phyloP scores from a whole-genome alignment of 30 jellyfish, hydroid and myxozoan genomes.

The Hydractinia echinata region DNA sequence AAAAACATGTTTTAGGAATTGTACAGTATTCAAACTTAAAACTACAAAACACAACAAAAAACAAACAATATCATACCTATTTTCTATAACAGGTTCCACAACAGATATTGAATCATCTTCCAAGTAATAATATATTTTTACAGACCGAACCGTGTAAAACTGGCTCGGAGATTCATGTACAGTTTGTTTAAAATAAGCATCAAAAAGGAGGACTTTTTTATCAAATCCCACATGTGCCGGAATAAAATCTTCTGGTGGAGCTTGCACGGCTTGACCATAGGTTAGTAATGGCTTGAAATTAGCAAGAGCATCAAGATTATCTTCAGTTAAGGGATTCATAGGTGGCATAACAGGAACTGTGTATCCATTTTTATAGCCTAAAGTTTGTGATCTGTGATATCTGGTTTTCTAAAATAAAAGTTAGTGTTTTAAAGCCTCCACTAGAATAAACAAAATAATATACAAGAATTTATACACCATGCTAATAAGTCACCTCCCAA shows the following conservation, averaged over 20 bases:
- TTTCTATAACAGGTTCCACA: conserved; percentile 83
- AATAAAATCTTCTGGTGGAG: conserved; percentile 84
- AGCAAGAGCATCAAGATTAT: conserved; percentile 81
- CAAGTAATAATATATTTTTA: conserved; percentile 72
- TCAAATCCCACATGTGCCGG: conserved; percentile 96
- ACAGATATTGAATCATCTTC: conserved; percentile 95
- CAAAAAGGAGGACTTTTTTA: conserved; percentile 80
- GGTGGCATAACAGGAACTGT: conserved; percentile 53
- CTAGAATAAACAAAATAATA: no score
- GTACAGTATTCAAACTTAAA: no score
- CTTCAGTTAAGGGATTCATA: conserved; percentile 54
- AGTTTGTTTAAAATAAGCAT: conserved; percentile 88
- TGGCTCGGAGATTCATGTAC: conserved; percentile 89
- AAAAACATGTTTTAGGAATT: no score
- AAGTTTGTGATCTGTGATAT: conserved; percentile 75
- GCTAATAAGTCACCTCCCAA: no score
- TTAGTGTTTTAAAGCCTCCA: no score
- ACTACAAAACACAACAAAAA: neutral
- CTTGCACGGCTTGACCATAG: conserved; percentile 80
- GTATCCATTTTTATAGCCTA: conserved; percentile 86
- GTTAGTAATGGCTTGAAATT: conserved; percentile 83
- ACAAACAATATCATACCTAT: conserved; percentile 53
- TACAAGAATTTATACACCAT: no score
- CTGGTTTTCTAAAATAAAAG: conserved; percentile 60
- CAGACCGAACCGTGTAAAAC: conserved; percentile 76